Base-by-base conservation (phyloP, 2,888 invertebrate genomes). In the Mayetiola destructor region DNA sequence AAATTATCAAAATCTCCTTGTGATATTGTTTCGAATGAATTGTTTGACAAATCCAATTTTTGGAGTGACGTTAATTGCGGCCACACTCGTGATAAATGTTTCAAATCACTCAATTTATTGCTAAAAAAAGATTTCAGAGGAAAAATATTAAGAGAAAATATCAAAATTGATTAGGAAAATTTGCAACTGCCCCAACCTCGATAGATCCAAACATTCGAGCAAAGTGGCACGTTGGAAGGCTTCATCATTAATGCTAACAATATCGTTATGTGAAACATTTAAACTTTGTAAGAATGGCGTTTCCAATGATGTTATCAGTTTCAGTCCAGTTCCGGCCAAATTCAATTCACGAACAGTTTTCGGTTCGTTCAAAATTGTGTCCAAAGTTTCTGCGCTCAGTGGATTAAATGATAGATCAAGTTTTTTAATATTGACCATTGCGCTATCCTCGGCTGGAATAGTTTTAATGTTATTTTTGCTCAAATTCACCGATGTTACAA, bases 371-470 rank as follows among this genome's bases (percentile, higher is more conserved):
- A 93, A 70, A 57, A 93, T 80, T 66, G 85, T 86, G 52, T 73
- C 77, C 0, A 91, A 76, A 0, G 90, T 81, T 63, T 83, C 82
- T 57, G 79, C 76, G 1, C 84, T 82, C 1, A 93, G 68, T 0
- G 90, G 89, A 75, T 92, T 93, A 62, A 81, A 85, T 2, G 89
- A 89, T 10, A 93, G 73, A 70, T 93, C 91, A 9, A 93, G 73
- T 61, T 83, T 80, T 67, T 92, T 92, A 3, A 92, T 85, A 66
- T 89, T 91, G 0, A 88, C 88, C 77, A 92, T 82, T 1, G 89
- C 84, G 64, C 84, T 85, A 58, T 90, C 85, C 66, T 91, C 91
- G 1, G 84, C 80, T 14, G 89, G 89, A 58, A 93, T 82, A 57
- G 86, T 84, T 18, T 78, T 76, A 42, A 93, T 80, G 63, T 80